These are phyloP conservation scores for Dreissena rostriformis DNA, from an alignment of 1,140 invertebrate species.

Conservation along the genomic window DNA sequence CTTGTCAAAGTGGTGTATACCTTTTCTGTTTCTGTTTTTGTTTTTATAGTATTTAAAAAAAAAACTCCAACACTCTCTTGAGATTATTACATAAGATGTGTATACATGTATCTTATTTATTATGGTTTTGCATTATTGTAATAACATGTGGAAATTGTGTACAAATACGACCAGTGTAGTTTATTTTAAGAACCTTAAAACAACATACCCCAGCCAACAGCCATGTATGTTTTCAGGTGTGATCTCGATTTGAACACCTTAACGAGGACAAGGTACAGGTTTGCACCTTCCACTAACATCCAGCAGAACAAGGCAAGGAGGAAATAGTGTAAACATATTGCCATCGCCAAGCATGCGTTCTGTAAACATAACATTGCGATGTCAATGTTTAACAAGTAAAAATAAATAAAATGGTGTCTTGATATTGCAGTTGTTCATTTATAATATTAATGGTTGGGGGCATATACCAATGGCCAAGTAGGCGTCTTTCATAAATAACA, in stretches of 20 bases:
- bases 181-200: background rate
- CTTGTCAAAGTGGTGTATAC: no score
- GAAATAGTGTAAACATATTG: constrained; percentile 81
- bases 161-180: no score
- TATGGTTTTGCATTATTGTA: no score
- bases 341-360: constrained; percentile 76
- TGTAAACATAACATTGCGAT: constrained; percentile 32
- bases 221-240: constrained; percentile 83
- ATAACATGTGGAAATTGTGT: no score
- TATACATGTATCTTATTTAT: background rate
- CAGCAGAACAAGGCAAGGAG: constrained; percentile 82
- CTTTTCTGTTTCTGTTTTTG: no score
- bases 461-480: no score
- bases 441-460: no score
- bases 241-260: constrained; percentile 95
- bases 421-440: no score
- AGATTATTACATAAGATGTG: background rate
- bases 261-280: constrained; percentile 95
- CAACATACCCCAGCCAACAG: constrained; percentile 83
- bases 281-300: constrained; percentile 84
- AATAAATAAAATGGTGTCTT: no score
- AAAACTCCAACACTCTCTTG: background rate
- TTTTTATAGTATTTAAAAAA: no score
- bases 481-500: no score
- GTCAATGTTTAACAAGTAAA: no score